Conservation (phyloP, 2,888 invertebrate species). For the Colostygia pectinataria region DNA sequence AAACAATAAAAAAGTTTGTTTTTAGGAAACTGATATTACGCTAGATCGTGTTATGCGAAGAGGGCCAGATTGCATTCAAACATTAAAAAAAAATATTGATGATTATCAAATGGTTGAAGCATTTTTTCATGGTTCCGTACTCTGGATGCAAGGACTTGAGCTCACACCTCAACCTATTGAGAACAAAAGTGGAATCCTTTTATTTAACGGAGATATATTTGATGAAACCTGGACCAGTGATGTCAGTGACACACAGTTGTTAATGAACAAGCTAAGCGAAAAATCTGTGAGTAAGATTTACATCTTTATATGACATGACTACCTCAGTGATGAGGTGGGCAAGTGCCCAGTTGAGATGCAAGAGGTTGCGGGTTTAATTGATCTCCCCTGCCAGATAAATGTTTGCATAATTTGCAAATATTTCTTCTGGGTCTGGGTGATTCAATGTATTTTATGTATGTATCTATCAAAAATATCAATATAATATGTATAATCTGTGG, state of each 20-base stretch:
- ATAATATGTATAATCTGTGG: no score
- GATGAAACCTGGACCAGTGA: constrained; percentile 60
- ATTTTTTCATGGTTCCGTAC: constrained; percentile 82
- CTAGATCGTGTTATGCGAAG: constrained; percentile 73
- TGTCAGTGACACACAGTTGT: constrained; percentile 79
- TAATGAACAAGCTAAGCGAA: constrained; percentile 63
- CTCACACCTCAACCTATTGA: constrained; percentile 87
- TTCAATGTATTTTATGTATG: no score
- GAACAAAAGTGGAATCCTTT: constrained; percentile 84
- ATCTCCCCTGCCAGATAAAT: no score
- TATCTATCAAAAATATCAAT: no score
- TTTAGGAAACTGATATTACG: constrained; percentile 64
- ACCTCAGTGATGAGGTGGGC: no score
- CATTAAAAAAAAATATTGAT: constrained; percentile 10
- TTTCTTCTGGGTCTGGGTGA: no score
- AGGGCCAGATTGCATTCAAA: constrained; percentile 79
- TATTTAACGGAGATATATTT: constrained; percentile 97
- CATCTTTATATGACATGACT: not conserved
- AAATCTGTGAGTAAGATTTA: constrained; percentile 33
- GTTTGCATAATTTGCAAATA: no score
- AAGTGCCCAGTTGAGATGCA: no score
- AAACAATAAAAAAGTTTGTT: no score
- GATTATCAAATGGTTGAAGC: not conserved
- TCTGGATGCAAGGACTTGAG: constrained; percentile 92
- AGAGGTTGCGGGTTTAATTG: no score